Conservation (phyloP, 1,140 invertebrate genomes). For the Cydia splendana region DNA sequence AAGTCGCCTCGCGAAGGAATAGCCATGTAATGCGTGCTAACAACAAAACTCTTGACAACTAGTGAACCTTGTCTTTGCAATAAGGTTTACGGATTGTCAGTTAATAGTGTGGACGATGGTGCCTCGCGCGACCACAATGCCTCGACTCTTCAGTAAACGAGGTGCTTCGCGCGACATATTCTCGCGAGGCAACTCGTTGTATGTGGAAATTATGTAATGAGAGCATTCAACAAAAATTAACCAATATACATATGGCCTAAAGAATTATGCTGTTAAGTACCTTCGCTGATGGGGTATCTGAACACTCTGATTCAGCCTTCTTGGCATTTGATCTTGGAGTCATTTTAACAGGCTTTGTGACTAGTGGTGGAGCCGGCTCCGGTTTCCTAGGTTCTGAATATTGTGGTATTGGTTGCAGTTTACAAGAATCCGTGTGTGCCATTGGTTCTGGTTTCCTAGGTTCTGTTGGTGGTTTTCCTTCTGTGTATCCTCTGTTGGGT, state of each 20-base stretch:
- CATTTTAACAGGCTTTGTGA: background rate
- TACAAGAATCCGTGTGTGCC: background rate
- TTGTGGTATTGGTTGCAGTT: background rate
- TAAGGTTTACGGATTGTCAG: no score
- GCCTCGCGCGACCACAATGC: no score
- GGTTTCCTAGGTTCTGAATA: background rate
- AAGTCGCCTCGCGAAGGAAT: no score
- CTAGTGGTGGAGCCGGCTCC: background rate
- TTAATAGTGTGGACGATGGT: no score
- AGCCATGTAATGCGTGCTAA: no score
- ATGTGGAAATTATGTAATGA: background rate
- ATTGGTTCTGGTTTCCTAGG: background rate
- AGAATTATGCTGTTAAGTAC: background rate
- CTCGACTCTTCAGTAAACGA: no score
- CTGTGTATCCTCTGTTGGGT: slow-evolving; percentile 28
- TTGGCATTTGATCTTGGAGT: background rate
- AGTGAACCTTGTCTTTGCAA: no score
- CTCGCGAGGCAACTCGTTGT: no score
- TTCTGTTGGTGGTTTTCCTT: slow-evolving; percentile 11
- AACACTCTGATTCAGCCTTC: background rate
- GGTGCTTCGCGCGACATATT: no score
- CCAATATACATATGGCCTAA: no score
- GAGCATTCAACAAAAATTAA: no score
- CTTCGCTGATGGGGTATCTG: background rate
- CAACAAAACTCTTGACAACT: no score